Evolutionary conservation across 2,113 vertebrate species (phyloP), one percentile per base, ranked within the genome.

Genomic region (Colinus virginianus): DNA sequence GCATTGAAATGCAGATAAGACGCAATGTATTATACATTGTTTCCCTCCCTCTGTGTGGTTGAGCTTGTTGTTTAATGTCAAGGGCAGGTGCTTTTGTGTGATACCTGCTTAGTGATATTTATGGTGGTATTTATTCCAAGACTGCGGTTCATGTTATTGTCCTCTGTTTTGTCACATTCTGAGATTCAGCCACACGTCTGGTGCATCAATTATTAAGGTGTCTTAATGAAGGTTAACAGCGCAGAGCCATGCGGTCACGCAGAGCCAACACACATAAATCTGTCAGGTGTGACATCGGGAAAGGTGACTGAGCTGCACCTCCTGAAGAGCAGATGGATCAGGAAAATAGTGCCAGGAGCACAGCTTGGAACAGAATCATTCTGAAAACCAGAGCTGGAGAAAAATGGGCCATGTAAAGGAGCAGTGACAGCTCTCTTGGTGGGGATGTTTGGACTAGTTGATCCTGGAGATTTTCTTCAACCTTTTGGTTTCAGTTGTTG

Each of bases 1-100:
- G 82, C 34, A 92, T 48, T 95, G 91, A 96, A 85, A 88, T 95
- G 87, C 87, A 92, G 92, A 95, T 93, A 93, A 93, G 76, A 79
- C 62, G 78, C 7, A 67, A 68, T 88, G 76, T 66, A 71, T 87
- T 90, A 71, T 69, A 75, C 15, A 43, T 66, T 94, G 55, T 87
- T 43, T 32, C 64, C 64, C 46, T 34, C 42, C 32, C 43, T 71
- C 79, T 21, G 26, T 59, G 89, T 58, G 51, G 55, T 63, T 90
- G 78, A 85, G 78, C 82, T 45, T 68, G 40, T 18, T 86, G 90
- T 77, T n/a, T 89, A 84, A 85, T 82, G 79, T 96, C 87, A 93
- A 89, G 59, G 72, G 90, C 81, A 92, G 59, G 68, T 93, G 76
- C 77, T 93, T 88, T 49, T 66, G 46, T 82, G 79, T 79, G 93